Base-by-base conservation (phyloP, 2,113 vertebrate species). In the Nestor notabilis region DNA sequence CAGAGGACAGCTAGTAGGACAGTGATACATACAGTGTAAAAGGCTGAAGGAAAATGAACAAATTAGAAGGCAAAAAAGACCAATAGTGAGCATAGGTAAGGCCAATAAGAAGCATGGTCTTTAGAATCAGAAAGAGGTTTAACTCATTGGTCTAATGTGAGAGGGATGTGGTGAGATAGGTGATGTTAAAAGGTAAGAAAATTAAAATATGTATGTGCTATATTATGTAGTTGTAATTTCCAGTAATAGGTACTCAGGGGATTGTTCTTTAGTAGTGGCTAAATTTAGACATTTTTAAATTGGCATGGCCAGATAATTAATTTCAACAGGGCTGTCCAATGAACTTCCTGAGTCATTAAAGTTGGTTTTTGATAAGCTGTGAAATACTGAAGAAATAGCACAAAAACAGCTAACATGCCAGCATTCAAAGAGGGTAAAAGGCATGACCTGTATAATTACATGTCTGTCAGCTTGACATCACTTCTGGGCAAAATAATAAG, bases 401-500 rank as follows among this genome's bases (percentile, higher is more conserved):
- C 80, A 91, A 83, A 96, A 94, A 71, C 79, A 84, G 94, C 80
- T 93, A 95, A 96, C 4, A 1, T 91, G 91, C 87, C 93, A 94
- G 50, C 60, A 63, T 89, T 96, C 89, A 94, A 68, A 96, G 74
- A 89, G 77, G 74, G 91, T 96, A 95, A 96, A 94, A 97, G 93
- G 95, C 94, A 93, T 94, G 95, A 96, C 95, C 95, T 96, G 84
- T 83, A 87, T 97, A 96, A 96, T 96, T 96, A 89, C 39, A 52
- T 89, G 94, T 95, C 96, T 96, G 91, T 94, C 91, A 94, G 52
- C 64, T 76, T 94, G 94, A 95, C 94, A 96, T 85, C 69, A 91
- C 81, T 96, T 96, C 93, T 96, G 81, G 84, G 93, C 90, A 89
- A 95, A 96, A 97, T 96, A 93, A 96, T 96, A 96, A 94, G 93